Base-by-base conservation (phyloP, 1,140 invertebrate genomes). In the Chrysomallon squamiferum region DNA sequence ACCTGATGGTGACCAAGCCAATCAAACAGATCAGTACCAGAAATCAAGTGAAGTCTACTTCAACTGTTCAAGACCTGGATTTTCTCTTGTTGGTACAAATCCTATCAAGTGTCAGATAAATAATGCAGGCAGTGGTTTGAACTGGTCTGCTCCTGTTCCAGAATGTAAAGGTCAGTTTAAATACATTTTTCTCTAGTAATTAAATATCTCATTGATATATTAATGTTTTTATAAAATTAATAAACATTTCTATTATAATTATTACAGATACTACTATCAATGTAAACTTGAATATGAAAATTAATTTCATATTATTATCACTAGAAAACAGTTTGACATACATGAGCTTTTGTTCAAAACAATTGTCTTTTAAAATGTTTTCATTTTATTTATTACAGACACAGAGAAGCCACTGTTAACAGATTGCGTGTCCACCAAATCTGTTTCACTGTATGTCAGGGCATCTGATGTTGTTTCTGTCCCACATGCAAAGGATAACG, bases 31-130 rank as follows among this genome's bases (percentile, higher is more conserved):
- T 69, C 97, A 94, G 73, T 98, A 97, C 78, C 95, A 98, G 86
- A 95, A 90, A 80, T 89, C 95, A 33, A 93, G 94, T 0, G 92
- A 96, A 88, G 93, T 98, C 7, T 88, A 91, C 61, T 98, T 97
- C 78, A 91, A 91, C 1, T 98, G 96, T 83, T 92, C 91, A 49
- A 88, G 94, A 79, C 92, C 94, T 25, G 96, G 96, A 20, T 98
- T 96, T 78, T 95, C 95, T 74, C 89, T 97, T 13, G 95, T 96
- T 49, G 95, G 95, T 76, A 92, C 91, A 18, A 87, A 93, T 76
- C 94, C 96, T 0, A 95, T 98, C 18, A 93, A 91, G 25, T 98
- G 96, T 45, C 50, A 41, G 9, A 30, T 58, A 27, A 62, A 59
- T 59, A 35, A 3, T 22, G 11, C 13, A 9, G 59, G 59, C 15